Base-by-base conservation (phyloP, 2,888 invertebrate genomes). In the Litoditis marina region DNA sequence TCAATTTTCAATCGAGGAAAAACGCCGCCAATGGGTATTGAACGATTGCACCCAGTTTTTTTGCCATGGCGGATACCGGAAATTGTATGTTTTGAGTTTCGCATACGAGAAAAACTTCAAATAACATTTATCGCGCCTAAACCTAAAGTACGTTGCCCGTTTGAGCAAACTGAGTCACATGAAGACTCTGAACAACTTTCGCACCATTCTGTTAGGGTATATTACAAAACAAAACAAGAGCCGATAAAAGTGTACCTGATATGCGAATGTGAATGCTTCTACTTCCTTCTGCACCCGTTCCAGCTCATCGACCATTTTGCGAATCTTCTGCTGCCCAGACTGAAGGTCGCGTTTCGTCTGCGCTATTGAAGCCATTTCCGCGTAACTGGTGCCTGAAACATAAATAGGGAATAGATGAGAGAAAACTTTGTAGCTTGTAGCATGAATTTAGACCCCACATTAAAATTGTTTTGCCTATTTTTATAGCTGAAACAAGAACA, bases 291-390 rank as follows among this genome's bases (percentile, higher is more conserved):
- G 69, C 42, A 82, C 80, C 16, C 63, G 59, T 31, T 80, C 74
- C 52, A 83, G 60, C 19, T 68, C 72, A 22, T 80, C 78, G 6
- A 78, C 7, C 55, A 80, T 77, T 27, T 66, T 39, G 39, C 68
- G 71, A 64, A 83, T 52, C 54, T 74, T 73, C 54, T 73, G 70
- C 60, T 81, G 74, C 7, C 82, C 82, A 5, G 58, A 90, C 54
- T 88, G 88, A 56, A 94, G 85, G 84, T 94, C 94, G 70, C 90
- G 89, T 78, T 91, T 90, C 0, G 92, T 93, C 66, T 91, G 88
- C 71, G 90, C 88, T 63, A 94, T 85, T 2, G 92, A 93, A 79
- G 93, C 91, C 73, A 93, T 86, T 84, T 94, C 94, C 6, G 92
- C 94, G 66, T 82, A 69, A 27, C 72, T 69, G n/a, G 73, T 76